Conservation (phyloP, 1,140 invertebrate genomes). For the Ganaspis sp. region DNA sequence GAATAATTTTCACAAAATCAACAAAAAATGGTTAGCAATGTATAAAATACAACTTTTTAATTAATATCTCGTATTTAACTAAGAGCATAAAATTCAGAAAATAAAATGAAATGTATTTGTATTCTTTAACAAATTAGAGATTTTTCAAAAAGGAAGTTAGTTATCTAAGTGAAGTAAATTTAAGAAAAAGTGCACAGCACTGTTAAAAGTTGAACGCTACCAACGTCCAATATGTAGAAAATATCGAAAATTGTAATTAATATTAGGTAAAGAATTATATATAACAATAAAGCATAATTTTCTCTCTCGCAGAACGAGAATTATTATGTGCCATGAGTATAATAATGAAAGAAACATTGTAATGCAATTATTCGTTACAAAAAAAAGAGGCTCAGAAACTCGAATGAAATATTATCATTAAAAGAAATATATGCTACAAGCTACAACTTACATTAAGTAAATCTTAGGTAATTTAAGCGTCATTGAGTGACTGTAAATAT, state of each 20-base stretch:
- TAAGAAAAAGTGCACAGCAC: slow-evolving; percentile 57
- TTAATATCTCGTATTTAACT: no score
- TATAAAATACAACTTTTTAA: no score
- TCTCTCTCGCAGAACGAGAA: not conserved
- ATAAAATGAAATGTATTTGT: no score
- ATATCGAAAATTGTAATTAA: slow-evolving; percentile 32
- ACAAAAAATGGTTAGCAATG: no score
- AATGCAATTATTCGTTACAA: not conserved
- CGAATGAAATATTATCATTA: not conserved
- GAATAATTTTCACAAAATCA: no score
- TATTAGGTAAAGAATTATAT: not conserved
- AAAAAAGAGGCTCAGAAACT: slow-evolving; percentile 9
- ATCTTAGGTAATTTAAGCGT: not conserved
- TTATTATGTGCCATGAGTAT: not conserved
- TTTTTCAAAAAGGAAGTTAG: not conserved
- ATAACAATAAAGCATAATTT: not conserved
- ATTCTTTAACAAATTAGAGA: not conserved
- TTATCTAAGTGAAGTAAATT: not conserved
- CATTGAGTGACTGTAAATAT: slow-evolving; percentile 59
- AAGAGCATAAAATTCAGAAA: no score
- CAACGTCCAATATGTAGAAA: slow-evolving; percentile 54
- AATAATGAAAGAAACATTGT: not conserved
- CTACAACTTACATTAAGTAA: not conserved
- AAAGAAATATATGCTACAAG: not conserved
- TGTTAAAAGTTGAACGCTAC: slow-evolving; percentile 54